Conservation (phyloP, 2,888 invertebrate species). For the Drosophila maculinotata region DNA sequence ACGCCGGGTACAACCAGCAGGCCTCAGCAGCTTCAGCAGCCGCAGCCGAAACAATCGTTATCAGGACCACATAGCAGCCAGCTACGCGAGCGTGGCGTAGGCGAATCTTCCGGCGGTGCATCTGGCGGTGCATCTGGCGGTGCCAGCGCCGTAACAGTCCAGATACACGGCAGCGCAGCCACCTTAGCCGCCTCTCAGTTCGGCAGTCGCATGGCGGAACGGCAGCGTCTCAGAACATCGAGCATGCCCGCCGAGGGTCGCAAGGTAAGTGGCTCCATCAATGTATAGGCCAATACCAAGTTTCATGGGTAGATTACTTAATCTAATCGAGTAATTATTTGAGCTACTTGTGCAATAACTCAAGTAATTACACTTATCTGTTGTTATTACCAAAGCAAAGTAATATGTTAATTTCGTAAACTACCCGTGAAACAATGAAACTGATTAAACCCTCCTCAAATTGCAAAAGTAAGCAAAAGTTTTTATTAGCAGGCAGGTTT, state of each 20-base stretch:
- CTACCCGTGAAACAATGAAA: too few relatives aligned
- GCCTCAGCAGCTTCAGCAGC: too few relatives aligned
- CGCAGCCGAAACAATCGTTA: too few relatives aligned
- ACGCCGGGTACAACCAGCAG: not conserved
- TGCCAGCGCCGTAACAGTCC: constrained; percentile 3
- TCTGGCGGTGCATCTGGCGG: constrained; percentile 2
- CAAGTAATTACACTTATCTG: too few relatives aligned
- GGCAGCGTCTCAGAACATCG: constrained; percentile 84
- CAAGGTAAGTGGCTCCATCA: constrained; percentile 76
- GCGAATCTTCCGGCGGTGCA: constrained; percentile 46
- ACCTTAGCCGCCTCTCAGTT: constrained; percentile 67
- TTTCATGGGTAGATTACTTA: not conserved
- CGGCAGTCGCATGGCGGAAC: constrained; percentile 66
- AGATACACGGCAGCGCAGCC: constrained; percentile 64
- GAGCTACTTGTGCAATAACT: not conserved
- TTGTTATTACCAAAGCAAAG: too few relatives aligned
- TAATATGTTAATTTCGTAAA: too few relatives aligned
- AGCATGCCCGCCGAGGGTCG: constrained; percentile 85
- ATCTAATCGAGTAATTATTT: not conserved
- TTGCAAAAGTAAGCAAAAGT: too few relatives aligned
- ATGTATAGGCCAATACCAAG: too few relatives aligned
- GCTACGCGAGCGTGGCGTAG: constrained; percentile 54
- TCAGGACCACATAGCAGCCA: constrained; percentile 16
- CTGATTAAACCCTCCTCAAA: too few relatives aligned
- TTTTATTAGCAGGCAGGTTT: too few relatives aligned